Conservation (phyloP, 2,888 invertebrate genomes). For the Xylota segnis region DNA sequence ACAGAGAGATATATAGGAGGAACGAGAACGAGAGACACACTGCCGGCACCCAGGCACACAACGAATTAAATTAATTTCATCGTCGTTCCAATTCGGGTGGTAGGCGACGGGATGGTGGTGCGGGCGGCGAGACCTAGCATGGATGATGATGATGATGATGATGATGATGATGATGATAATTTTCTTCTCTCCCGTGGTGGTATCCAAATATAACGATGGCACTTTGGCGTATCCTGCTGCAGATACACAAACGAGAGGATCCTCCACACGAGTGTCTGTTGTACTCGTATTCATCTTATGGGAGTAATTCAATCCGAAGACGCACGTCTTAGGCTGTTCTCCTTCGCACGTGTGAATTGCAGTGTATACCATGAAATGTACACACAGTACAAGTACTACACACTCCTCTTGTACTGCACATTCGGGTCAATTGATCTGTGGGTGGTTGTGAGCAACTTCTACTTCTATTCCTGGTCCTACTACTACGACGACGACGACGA, state of each 20-base stretch:
- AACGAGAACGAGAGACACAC: conserved; percentile 2
- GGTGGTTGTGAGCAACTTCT: conserved; percentile 16
- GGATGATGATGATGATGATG: not conserved
- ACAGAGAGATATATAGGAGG: conserved; percentile 1
- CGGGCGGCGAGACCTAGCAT: conserved; percentile 1
- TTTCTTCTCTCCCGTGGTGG: conserved; percentile 12
- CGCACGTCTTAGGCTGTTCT: conserved; percentile 33
- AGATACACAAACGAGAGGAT: conserved; percentile 16
- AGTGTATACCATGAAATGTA: conserved; percentile 55
- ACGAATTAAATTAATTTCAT: conserved; percentile 70
- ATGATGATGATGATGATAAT: conserved; percentile 7
- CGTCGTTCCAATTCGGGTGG: conserved; percentile 14
- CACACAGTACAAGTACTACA: conserved; percentile 22
- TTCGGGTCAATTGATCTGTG: conserved; percentile 54
- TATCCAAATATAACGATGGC: conserved; percentile 54
- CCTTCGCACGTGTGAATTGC: conserved; percentile 64
- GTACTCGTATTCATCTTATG: conserved; percentile 6
- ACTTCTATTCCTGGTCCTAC: conserved; percentile 8
- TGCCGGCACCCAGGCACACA: conserved; percentile 17
- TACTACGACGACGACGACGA: not conserved
- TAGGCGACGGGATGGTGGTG: not conserved
- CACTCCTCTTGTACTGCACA: conserved; percentile 5
- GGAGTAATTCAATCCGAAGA: conserved; percentile 63
- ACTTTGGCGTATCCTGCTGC: conserved; percentile 40
- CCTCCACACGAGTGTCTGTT: not conserved